Conservation (phyloP, 2,113 vertebrate genomes). For the Uropsilus gracilis region DNA sequence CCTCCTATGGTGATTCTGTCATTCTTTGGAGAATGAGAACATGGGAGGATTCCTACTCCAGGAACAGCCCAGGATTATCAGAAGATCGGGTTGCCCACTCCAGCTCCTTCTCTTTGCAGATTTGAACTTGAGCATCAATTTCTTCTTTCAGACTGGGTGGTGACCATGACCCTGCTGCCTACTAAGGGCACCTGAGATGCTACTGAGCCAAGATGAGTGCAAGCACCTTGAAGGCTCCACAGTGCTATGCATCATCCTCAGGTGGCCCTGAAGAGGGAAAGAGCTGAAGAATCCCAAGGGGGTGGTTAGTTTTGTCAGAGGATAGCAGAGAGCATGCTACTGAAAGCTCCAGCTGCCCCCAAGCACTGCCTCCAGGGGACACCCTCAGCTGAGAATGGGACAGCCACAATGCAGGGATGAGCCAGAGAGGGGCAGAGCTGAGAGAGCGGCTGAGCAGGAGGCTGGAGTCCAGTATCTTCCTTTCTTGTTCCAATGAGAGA, state of each 20-base stretch:
- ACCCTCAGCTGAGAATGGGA: background rate
- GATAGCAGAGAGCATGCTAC: no score
- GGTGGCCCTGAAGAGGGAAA: background rate
- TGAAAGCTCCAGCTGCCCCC: background rate
- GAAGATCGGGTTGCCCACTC: background rate
- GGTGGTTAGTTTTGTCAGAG: background rate
- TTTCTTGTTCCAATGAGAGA: background rate
- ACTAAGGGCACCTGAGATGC: background rate
- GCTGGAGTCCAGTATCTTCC: background rate
- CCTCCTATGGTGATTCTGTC: background rate
- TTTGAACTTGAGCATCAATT: background rate
- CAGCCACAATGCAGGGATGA: background rate
- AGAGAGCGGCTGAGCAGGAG: background rate
- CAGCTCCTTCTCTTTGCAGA: background rate
- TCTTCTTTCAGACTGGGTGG: background rate
- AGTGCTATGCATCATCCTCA: no score
- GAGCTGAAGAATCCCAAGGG: background rate
- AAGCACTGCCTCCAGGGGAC: background rate
- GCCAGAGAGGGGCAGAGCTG: background rate
- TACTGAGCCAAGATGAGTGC: background rate
- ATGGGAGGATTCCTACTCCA: background rate
- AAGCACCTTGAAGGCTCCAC: no score
- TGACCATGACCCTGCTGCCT: background rate
- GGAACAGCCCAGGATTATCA: background rate
- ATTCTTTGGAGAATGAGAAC: background rate